Evolutionary conservation across 1,140 invertebrate species (phyloP).

Genomic region (Hydropsyche tenuis): DNA sequence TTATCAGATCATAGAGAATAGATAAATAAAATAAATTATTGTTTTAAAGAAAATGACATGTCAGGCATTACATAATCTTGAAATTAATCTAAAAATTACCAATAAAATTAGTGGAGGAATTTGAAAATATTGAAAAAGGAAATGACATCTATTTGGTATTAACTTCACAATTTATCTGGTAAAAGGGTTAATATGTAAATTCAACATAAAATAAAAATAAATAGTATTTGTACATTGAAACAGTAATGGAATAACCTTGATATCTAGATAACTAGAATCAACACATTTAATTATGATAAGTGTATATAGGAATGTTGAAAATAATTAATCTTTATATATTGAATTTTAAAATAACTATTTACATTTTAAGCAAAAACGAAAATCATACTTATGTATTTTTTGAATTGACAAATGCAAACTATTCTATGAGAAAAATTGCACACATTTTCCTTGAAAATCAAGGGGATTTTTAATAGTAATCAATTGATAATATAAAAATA

Average conservation of each 20-base stretch:
- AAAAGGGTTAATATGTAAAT: conserved; percentile 16
- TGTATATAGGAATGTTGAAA: conserved; percentile 38
- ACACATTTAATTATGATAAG: conserved; percentile 31
- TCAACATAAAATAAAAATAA: background rate
- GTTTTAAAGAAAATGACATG: too few species aligned
- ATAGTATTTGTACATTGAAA: conserved; percentile 30
- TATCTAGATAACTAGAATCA: conserved; percentile 35
- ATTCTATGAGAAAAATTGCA: conserved; percentile 42
- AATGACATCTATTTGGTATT: too few species aligned
- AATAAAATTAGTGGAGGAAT: too few species aligned
- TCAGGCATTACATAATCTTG: too few species aligned
- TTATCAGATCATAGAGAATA: too few species aligned
- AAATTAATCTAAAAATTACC: too few species aligned
- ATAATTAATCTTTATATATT: conserved; percentile 15
- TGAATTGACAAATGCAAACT: conserved; percentile 31
- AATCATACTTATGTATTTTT: conserved; percentile 11
- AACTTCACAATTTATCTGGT: background rate
- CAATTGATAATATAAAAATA: conserved; percentile 4
- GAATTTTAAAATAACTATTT: conserved; percentile 2
- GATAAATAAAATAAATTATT: too few species aligned
- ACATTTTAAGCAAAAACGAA: conserved; percentile 15
- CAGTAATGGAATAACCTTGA: conserved; percentile 26
- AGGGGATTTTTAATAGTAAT: background rate
- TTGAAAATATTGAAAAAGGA: too few species aligned
- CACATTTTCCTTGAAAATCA: conserved; percentile 30